These are phyloP conservation scores for Lasioglossum oenotherae DNA, from an alignment of 2,888 invertebrate genomes.

Conservation along the genomic window DNA sequence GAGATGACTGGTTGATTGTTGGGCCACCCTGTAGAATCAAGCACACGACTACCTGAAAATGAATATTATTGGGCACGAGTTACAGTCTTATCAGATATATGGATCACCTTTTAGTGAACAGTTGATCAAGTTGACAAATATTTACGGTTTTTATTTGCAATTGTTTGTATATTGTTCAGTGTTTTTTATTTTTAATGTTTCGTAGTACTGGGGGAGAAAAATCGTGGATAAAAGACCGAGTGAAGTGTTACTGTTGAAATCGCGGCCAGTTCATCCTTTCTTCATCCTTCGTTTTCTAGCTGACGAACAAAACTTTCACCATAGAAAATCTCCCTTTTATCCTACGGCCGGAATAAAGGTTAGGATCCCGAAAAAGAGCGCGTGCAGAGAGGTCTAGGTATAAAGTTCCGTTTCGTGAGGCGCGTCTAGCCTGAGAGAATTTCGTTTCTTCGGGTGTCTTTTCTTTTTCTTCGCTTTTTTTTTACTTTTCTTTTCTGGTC, in stretches of 20 bases:
- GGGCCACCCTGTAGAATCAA: background rate
- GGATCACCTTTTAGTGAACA: background rate
- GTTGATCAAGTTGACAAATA: background rate
- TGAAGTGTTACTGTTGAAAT: background rate
- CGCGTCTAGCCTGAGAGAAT: background rate
- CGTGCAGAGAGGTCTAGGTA: background rate
- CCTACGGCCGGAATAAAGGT: background rate
- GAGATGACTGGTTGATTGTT: background rate
- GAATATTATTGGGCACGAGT: too few species aligned
- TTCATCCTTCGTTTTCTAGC: background rate
- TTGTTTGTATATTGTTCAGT: background rate
- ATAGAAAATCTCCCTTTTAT: slow-evolving; percentile 7
- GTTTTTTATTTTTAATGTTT: background rate
- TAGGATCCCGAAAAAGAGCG: background rate
- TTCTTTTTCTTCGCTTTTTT: background rate
- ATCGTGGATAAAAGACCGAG: background rate
- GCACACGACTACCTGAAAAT: too few species aligned
- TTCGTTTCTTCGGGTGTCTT: background rate
- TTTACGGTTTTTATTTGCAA: background rate
- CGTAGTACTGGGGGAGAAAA: background rate
- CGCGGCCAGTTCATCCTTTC: background rate
- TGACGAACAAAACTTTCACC: background rate
- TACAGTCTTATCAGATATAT: too few species aligned
- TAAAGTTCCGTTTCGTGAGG: background rate
- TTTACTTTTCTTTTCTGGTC: background rate